A percentile compares a stretch with the other conserved stretches of the same genome.
Conservation (phyloP, 1,140 invertebrate species). For the Papilio polytes region DNA sequence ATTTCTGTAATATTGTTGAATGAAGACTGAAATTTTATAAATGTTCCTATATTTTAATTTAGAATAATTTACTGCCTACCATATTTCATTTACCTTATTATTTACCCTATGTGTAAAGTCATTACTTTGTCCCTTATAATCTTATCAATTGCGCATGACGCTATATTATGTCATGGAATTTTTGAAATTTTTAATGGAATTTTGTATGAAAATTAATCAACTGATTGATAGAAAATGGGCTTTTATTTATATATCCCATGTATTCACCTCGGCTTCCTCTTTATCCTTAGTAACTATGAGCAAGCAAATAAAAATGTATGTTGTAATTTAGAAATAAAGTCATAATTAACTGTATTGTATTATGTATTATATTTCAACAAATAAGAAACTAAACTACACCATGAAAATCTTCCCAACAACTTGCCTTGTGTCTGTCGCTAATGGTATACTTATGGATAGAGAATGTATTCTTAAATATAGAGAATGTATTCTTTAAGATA, state of each 20-base stretch:
- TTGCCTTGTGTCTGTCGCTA: not conserved
- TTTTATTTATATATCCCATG: conserved; percentile 59
- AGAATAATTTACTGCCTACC: conserved; percentile 81
- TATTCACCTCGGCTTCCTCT: not conserved
- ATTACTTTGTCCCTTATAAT: conserved; percentile 78
- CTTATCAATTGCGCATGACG: conserved; percentile 81
- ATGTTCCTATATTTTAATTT: conserved; percentile 84
- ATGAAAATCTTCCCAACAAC: not conserved
- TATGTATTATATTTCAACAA: not conserved
- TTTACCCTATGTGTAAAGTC: conserved; percentile 74
- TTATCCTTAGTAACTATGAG: conserved; percentile 3
- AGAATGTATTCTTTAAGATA: not conserved
- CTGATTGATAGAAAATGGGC: conserved; percentile 77
- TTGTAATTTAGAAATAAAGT: conserved; percentile 18
- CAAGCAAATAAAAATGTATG: conserved; percentile 3
- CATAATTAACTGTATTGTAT: conserved; percentile 6
- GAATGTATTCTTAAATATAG: not conserved
- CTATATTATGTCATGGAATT: conserved; percentile 81
- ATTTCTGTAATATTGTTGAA: conserved; percentile 78
- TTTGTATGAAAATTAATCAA: conserved; percentile 82
- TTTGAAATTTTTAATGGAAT: conserved; percentile 83
- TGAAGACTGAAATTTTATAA: conserved; percentile 83
- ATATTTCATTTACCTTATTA: conserved; percentile 75
- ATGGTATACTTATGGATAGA: not conserved
- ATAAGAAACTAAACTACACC: not conserved